phyloP scores from a whole-genome alignment of 64 coral and sea anemone genomes.

The Orbicella faveolata region DNA sequence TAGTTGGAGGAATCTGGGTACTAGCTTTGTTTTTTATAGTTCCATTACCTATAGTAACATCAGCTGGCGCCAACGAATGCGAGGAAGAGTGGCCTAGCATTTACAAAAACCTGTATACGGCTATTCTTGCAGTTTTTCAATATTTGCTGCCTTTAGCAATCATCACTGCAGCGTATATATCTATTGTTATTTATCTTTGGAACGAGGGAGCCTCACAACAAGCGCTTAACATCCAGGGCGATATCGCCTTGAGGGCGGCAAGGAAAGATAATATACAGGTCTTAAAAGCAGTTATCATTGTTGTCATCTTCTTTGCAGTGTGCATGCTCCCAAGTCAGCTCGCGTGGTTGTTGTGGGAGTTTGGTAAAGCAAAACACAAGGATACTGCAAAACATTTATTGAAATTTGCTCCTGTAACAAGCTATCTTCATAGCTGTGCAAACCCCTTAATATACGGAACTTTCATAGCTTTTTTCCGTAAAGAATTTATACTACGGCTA shows the following conservation, averaged over 20 bases:
- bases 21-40: not conserved
- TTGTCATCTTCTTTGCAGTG: conserved; percentile 60
- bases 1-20: conserved; percentile 10
- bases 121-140: not conserved
- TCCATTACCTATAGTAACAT: conserved; percentile 1
- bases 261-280: conserved; percentile 55
- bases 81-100: not conserved
- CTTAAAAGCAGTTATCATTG: conserved; percentile 37
- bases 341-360: conserved; percentile 52
- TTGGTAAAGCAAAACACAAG: conserved; percentile 35
- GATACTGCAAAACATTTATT: conserved; percentile 11
- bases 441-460: conserved; percentile 58
- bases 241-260: conserved; percentile 1
- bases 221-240: conserved; percentile 15
- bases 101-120: not conserved
- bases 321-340: conserved; percentile 61
- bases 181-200: not conserved
- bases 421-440: conserved; percentile 51
- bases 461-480: conserved; percentile 46
- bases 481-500: not conserved
- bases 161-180: not conserved
- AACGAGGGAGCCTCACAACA: conserved; percentile 1
- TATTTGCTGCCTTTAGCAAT: conserved; percentile 23
- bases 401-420: conserved; percentile 38
- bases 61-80: not conserved